Evolutionary conservation across 2,888 invertebrate species (phyloP), one percentile per base, ranked within the genome.

Genomic region (Noctua janthe): DNA sequence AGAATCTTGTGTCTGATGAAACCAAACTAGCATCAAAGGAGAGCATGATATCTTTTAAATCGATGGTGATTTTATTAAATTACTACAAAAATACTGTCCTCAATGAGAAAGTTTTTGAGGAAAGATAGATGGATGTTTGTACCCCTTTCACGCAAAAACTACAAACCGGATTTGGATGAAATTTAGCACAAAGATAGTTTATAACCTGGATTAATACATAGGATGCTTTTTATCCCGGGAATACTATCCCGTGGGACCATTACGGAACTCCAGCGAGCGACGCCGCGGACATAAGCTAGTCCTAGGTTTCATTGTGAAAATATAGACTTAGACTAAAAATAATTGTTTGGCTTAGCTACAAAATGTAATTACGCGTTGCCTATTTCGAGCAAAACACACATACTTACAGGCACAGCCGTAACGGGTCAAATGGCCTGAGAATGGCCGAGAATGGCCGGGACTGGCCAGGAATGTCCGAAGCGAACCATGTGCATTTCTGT

Each of bases 351-450:
- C 67, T 74, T 71, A 69, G 70, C 67, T 71, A 51, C 77, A 75
- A 71, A 74, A 85, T 66, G 64, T 47, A 67, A 79, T 59, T 78
- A 78, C 67, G 67, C 83, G 75, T 84, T 59, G 70, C 51, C 84
- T 86, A 86, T 86, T 86, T 86, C 59, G 77, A 73, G 81, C 77
- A 74, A 76, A 29, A 70, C 62, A 54, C 80, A 77, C 74, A 75
- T 78, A 64, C 76, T 78, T 69, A 76, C 62, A 49, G 74, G 72
- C 78, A 77, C 81, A 78, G 84, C 87, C 88, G 88, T 90, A 90
- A 89, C 90, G 89, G 91, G 91, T 92, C 89, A 88, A 88, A 90
- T 90, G 85, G 83, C 81, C 85, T 29, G 62, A 29, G 59, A 59
- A 77, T 79, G 56, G 62, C 67, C 74, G 81, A 29, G 56, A 59